Conservation (phyloP, 1,140 invertebrate genomes). For the Drosophila saltans region DNA sequence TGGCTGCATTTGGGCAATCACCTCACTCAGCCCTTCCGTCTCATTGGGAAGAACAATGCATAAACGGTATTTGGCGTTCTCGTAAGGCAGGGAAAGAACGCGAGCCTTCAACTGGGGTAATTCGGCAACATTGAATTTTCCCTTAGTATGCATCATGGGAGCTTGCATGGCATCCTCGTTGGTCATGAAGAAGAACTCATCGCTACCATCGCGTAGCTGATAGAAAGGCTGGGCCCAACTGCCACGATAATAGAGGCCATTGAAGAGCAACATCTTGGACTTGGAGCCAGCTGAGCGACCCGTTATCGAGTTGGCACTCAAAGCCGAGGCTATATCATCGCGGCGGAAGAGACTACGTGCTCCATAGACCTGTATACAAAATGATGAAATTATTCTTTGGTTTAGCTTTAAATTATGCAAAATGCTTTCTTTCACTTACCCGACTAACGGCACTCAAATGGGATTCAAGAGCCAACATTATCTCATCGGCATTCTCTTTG, state of each 20-base stretch:
- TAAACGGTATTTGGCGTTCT: constrained; percentile 85
- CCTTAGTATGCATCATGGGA: constrained; percentile 85
- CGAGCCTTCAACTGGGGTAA: constrained; percentile 85
- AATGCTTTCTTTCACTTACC: constrained; percentile 35
- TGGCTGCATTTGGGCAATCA: constrained; percentile 68
- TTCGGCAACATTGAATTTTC: constrained; percentile 84
- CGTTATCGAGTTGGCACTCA: constrained; percentile 81
- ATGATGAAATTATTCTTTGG: too few species aligned
- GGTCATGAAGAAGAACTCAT: constrained; percentile 85
- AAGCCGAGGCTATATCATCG: constrained; percentile 77
- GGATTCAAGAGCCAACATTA: constrained; percentile 86
- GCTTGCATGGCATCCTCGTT: constrained; percentile 85
- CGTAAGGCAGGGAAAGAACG: constrained; percentile 85
- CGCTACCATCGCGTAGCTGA: constrained; percentile 72
- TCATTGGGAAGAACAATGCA: constrained; percentile 85
- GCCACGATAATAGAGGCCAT: constrained; percentile 86
- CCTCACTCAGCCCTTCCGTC: constrained; percentile 84
- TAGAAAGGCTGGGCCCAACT: constrained; percentile 72
- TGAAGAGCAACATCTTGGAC: constrained; percentile 86
- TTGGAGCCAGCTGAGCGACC: constrained; percentile 60
- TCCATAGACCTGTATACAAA: constrained; percentile 46
- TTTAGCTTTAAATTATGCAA: too few species aligned
- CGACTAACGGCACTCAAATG: constrained; percentile 80
- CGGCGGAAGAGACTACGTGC: constrained; percentile 69
- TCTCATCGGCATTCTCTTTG: constrained; percentile 84